Conservation (phyloP, 64 coral and sea anemone species). For the Porites lutea region DNA sequence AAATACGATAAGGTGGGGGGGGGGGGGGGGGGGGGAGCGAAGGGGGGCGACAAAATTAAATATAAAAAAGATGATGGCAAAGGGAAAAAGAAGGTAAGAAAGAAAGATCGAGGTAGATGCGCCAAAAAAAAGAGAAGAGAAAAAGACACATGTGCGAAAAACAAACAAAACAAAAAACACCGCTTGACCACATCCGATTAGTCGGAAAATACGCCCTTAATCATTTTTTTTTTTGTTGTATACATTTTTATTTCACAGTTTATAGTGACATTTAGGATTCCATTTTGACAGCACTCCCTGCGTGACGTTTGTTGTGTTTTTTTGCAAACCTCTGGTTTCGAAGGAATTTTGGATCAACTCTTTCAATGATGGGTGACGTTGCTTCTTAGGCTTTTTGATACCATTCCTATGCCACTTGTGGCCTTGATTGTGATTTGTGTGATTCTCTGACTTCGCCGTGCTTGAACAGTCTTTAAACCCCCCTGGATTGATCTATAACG, state of each 20-base stretch:
- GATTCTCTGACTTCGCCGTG: conserved; percentile 99
- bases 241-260: conserved; percentile 31
- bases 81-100: no score
- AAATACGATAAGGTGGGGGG: no score
- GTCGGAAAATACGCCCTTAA: no score
- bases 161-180: no score
- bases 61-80: no score
- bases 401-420: conserved; percentile 97
- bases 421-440: conserved; percentile 97
- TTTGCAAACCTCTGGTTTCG: conserved; percentile 76
- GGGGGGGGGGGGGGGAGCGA: no score
- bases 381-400: conserved; percentile 94
- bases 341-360: conserved; percentile 82
- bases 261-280: conserved; percentile 22
- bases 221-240: not conserved
- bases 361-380: conserved; percentile 91
- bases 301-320: conserved; percentile 76
- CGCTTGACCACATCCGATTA: no score
- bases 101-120: no score
- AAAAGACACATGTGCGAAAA: no score
- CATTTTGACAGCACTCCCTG: conserved; percentile 43
- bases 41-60: no score
- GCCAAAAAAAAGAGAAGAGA: no score
- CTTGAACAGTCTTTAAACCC: conserved; percentile 19
- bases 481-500: not conserved